A percentile compares a stretch with the other conserved stretches of the same genome.
Conservation (phyloP, 2,888 invertebrate species). For the Cataglyphis cursor region DNA sequence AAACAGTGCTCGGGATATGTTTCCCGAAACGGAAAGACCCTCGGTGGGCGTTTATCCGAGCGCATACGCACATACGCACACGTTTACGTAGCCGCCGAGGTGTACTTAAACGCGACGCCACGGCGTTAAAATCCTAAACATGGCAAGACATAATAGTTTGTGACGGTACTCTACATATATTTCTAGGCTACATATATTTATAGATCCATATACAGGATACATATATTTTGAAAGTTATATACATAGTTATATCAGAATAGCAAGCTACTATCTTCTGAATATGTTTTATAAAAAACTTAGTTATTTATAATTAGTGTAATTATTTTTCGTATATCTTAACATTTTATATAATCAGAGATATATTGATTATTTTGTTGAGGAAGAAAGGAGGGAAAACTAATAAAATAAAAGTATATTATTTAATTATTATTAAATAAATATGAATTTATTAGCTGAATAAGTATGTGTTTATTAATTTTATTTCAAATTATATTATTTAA, state of each 20-base stretch:
- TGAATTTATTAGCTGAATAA: neutral
- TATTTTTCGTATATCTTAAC: neutral
- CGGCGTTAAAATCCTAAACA: slow-evolving; percentile 50
- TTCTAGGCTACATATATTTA: neutral
- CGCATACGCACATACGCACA: slow-evolving; percentile 76
- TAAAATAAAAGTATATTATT: neutral
- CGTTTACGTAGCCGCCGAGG: slow-evolving; percentile 68
- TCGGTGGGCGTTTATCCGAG: slow-evolving; percentile 79
- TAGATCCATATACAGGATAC: too few relatives aligned
- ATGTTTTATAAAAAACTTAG: neutral
- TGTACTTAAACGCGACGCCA: slow-evolving; percentile 66
- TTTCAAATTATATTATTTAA: slow-evolving; percentile 9
- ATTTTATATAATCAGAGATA: neutral
- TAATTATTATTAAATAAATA: neutral
- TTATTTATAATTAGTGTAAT: neutral
- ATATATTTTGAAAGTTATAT: neutral
- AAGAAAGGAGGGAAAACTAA: neutral
- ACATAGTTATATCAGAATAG: neutral
- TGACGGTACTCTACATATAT: neutral
- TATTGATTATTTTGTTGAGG: neutral
- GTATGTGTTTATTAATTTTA: neutral
- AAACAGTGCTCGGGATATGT: slow-evolving; percentile 78
- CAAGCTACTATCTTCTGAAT: neutral
- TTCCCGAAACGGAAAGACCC: slow-evolving; percentile 83
- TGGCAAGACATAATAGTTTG: slow-evolving; percentile 3